Evolutionary conservation across 2,797 vertebrate species (phyloP), one percentile per base, ranked within the genome.

Genomic region (Falco cherrug): DNA sequence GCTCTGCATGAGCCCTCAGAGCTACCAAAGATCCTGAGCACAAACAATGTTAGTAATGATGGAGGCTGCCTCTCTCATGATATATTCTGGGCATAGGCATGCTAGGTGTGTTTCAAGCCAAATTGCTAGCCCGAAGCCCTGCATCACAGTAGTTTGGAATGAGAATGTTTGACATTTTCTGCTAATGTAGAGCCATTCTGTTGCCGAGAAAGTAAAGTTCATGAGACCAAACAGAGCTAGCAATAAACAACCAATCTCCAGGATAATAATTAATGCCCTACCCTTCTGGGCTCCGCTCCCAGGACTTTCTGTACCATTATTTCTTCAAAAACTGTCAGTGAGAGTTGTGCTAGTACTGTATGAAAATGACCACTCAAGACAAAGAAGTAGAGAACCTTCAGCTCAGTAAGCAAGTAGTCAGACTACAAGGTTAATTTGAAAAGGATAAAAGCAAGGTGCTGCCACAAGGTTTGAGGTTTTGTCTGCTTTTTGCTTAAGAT

Each of bases 121-220:
- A 70, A 68, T 7, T 87, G n/a, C n/a, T 64, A 16, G 13, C 45
- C 35, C 82, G 60, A 87, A 89, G 9, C 37, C 39, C 64, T 83
- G 28, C 24, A 13, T 60, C 60, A 50, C 16, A 4, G 3, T 80
- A 80, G 87, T 75, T 80, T 4, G 1, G 31, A 87, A 91, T 33
- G n/a, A 83, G 92, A 90, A 53, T 37, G 21, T 77, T 74, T 18
- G 6, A 85, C 29, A 67, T 87, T 91, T 95, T 93, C 65, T 93
- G 41, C n/a, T 94, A 89, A 77, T 0, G 6, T 43, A 16, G 1
- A 74, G 51, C 50, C 20, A 25, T 10, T 80, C 71, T 68, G n/a
- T 41, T 86, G 76, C 76, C 87, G 95, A 89, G 76, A 83, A 92
- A 91, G 35, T 64, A 64, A 95, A 92, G 85, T 90, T 90, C 56